Evolutionary conservation across 2,797 vertebrate genomes (phyloP), one percentile per base, ranked within the genome.

Genomic region (Psittacula derbiana): DNA sequence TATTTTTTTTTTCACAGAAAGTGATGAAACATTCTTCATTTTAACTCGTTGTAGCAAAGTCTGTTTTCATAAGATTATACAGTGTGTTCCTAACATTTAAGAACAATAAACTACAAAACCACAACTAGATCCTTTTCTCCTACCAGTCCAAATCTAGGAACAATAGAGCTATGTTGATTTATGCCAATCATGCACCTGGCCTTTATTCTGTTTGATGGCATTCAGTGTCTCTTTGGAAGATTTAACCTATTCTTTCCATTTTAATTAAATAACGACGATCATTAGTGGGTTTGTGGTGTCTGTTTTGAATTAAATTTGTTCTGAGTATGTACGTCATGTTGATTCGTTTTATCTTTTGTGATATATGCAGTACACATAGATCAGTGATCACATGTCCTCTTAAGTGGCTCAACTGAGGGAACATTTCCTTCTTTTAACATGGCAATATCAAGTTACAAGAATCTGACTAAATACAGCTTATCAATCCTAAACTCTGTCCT

Each of bases 251-350:
- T 96, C 4, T 33, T 86, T 94, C 44, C 12, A 74, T 62, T 89
- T 90, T 66, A 95, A 96, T 91, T 71, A 66, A 95, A 86, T 94
- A 91, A 89, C 18, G 49, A 87, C 71, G 61, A 75, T 60, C 47
- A 69, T 74, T 31, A 69, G 75, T 80, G 70, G 18, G 25, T 93
- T 67, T 78, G 17, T 74, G 57, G 81, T 71, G 53, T 71, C 92
- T 93, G 84, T 83, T 96, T 83, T 11, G 18, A 89, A 93, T 94
- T 95, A 89, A 41, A 74, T 88, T 95, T 81, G 38, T 82, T 80
- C 52, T 72, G 62, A 80, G 65, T 28, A 40, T 16, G 3, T 52
- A 85, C 2, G 1, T 71, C 52, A 74, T 4, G 27, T 58, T 64
- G 84, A 83, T 80, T 78, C 0, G 0, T 61, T 94, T 91, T 61